Conservation (phyloP, 2,797 vertebrate genomes). For the Carduelis carduelis region DNA sequence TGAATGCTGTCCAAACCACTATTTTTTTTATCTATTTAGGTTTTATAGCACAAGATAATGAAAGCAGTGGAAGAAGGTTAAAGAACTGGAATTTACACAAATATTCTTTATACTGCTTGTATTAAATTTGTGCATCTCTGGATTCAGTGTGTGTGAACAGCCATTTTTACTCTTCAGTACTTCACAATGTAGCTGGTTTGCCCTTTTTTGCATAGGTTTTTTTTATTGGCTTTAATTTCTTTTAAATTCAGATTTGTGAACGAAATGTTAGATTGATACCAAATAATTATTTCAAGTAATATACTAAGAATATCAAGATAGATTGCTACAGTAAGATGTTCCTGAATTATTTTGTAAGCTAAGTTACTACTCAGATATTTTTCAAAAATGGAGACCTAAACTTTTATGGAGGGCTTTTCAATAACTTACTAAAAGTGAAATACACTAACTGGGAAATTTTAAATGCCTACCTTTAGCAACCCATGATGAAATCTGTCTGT, state of each 20-base stretch:
- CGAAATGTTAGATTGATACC: neutral
- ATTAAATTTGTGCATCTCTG: neutral
- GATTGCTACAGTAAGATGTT: neutral
- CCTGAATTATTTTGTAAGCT: neutral
- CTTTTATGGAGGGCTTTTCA: neutral
- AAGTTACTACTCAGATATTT: neutral
- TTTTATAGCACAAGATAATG: neutral
- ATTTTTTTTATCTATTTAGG: neutral
- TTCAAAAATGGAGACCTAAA: neutral
- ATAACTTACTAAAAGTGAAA: neutral
- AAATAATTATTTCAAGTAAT: neutral
- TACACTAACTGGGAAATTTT: neutral
- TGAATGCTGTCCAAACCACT: neutral
- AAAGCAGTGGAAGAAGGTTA: neutral
- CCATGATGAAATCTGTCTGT: neutral
- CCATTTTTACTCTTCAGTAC: neutral
- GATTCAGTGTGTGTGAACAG: neutral
- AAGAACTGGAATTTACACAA: neutral
- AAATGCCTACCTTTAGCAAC: neutral
- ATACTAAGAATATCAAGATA: neutral
- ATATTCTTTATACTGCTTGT: neutral
- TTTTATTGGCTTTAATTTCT: neutral
- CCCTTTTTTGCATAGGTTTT: neutral
- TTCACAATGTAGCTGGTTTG: neutral
- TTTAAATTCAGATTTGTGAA: neutral